Percentiles rank a stretch among this genome's conserved stretches.
Evolutionary conservation across 2,797 vertebrate genomes (phyloP).

Genomic region (Euphonia xanthogaster): DNA sequence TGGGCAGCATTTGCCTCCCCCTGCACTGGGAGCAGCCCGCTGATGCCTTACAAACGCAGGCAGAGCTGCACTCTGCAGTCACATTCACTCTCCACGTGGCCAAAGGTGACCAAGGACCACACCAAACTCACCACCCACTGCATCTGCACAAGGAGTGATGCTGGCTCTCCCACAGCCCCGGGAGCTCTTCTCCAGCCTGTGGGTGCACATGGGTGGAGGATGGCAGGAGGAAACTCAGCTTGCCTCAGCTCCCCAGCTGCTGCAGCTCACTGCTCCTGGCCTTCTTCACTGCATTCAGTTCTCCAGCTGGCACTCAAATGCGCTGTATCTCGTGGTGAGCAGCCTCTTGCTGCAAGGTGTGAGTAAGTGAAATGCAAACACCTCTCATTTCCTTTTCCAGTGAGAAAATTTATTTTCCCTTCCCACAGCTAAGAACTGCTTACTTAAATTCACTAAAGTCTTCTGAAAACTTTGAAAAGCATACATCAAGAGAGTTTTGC

Average conservation of each 20-base stretch:
- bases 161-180: not conserved
- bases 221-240: not conserved
- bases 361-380: conserved; percentile 34
- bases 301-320: conserved; percentile 32
- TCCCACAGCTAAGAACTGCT: conserved; percentile 33
- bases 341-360: conserved; percentile 38
- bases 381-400: conserved; percentile 13
- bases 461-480: conserved; percentile 20
- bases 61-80: not conserved
- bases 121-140: not conserved
- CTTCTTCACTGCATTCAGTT: not conserved
- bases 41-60: not conserved
- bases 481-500: not conserved
- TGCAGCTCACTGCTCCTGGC: not conserved
- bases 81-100: not conserved
- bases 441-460: not conserved
- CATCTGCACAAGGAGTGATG: not conserved
- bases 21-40: not conserved
- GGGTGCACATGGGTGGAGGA: not conserved
- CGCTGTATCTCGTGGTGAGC: not conserved
- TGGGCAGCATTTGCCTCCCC: not conserved
- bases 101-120: not conserved
- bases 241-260: conserved; percentile 22
- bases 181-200: not conserved
- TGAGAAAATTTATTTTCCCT: conserved; percentile 1